Evolutionary conservation across 2,797 vertebrate genomes (phyloP), one percentile per base, ranked within the genome.

Genomic region (Urocyon cinereoargenteus): DNA sequence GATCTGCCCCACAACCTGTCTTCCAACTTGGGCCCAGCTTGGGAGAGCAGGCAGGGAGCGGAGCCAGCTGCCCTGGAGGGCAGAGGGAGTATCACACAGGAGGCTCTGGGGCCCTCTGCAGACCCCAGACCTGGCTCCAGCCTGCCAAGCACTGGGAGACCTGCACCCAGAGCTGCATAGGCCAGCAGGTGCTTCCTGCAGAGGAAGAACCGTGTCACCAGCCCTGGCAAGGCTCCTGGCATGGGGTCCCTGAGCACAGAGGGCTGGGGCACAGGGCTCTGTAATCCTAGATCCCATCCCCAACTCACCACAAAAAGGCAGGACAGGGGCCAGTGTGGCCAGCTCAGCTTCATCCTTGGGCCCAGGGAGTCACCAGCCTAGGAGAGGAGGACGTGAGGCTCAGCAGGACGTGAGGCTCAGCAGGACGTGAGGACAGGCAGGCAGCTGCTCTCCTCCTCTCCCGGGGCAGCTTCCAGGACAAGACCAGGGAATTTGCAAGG

Each of bases 291-390:
- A 59, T 61, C 49, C n/a, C 64, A 59, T n/a, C 24, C 66, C 90
- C 49, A 61, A 95, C 98, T 98, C 66, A 98, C 98, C 97, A 92
- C 26, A 6, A 98, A 81, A 45, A 98, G 72, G 96, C 93, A 98
- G 96, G 97, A 68, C 68, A 97, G 75, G 28, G 97, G 79, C 96
- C 90, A 94, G 90, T 51, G 88, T 3, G n/a, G 90, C 1, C 15
- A 53, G 34, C 40, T 79, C 57, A 16, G 73, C 97, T 95, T 97
- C 98, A 97, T 98, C 94, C 28, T 97, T 93, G 83, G 95, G 84
- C 53, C 89, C 82, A 2, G 19, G 22, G 5, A 40, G 82, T 72
- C 19, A 11, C 79, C 53, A 45, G 88, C 91, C 66, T 68, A 4
- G 66, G 66, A 68, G 34, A 34, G 66, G 5, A 68, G 85, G 68